phyloP scores from a whole-genome alignment of 1,140 invertebrate species.

The Rhopalosiphum maidis region DNA sequence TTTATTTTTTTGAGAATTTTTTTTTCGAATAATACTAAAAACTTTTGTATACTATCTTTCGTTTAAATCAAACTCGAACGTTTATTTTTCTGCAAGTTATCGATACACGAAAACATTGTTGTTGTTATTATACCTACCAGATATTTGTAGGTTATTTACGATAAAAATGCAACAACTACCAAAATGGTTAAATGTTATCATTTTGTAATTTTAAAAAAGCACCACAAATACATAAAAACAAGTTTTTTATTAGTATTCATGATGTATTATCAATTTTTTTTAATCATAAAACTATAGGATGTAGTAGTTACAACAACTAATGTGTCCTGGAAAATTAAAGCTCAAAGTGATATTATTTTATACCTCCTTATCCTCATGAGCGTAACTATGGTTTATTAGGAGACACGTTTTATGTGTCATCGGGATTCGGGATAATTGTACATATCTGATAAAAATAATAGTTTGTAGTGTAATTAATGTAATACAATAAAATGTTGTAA shows the following conservation, averaged over 20 bases:
- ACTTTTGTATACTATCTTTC: not conserved
- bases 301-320: too few species aligned
- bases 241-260: not conserved
- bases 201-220: not conserved
- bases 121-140: not conserved
- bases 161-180: not conserved
- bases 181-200: not conserved
- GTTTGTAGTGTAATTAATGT: not conserved
- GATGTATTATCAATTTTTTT: not conserved
- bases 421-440: not conserved
- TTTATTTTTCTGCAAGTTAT: not conserved
- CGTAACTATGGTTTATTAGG: not conserved
- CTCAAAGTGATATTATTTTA: not conserved
- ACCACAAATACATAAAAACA: not conserved
- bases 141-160: not conserved
- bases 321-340: not conserved
- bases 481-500: not conserved
- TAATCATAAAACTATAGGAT: not conserved
- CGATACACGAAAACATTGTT: not conserved
- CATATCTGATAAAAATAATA: not conserved
- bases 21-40: not conserved
- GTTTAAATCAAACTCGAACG: not conserved
- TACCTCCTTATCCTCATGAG: not conserved
- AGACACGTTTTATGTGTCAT: not conserved
- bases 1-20: not conserved